Evolutionary conservation across 2,888 invertebrate species (phyloP), one percentile per base, ranked within the genome.

Genomic region (Oxytorus armatus): DNA sequence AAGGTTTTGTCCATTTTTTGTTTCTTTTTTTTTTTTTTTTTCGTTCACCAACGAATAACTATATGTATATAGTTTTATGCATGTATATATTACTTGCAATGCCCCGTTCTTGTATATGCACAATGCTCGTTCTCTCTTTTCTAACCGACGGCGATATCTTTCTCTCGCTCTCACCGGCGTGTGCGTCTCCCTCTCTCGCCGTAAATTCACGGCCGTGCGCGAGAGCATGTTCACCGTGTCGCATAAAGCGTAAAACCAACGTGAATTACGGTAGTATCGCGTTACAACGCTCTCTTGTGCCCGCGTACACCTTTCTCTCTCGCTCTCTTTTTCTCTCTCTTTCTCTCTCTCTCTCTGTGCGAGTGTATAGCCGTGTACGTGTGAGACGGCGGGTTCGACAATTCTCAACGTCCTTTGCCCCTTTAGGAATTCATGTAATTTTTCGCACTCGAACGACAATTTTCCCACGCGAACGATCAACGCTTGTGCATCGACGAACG

Each of bases 261-360:
- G 90, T 91, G 92, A 92, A 91, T 92, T 92, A 91, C 91, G 90
- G 89, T 90, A 90, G 90, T 90, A 91, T 92, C 91, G 88, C 89
- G 88, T 92, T 91, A 89, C 92, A 89, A 84, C 85, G 85, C 87
- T 82, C 86, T 85, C 81, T 81, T 81, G 77, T 83, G 81, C 83
- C 80, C 85, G 81, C 82, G 82, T 81, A 79, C 81, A 79, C 80
- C 49, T 51, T 36, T 61, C n/a, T 23, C 0, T 33, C n/a, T n/a
- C n/a, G n/a, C n/a, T n/a, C n/a, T n/a, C n/a, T n/a, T n/a, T 29
- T 29, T 29, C 29, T 29, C 29, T 4, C 29, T 29, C 3, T 5
- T 29, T 29, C 59, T 42, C 23, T 16, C 16, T 21, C 25, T 25
- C 16, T 39, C 23, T 18, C n/a, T 42, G 61, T 29, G 16, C 18